phyloP scores from a whole-genome alignment of 2,888 invertebrate species.

The Aspidapion aeneum region DNA sequence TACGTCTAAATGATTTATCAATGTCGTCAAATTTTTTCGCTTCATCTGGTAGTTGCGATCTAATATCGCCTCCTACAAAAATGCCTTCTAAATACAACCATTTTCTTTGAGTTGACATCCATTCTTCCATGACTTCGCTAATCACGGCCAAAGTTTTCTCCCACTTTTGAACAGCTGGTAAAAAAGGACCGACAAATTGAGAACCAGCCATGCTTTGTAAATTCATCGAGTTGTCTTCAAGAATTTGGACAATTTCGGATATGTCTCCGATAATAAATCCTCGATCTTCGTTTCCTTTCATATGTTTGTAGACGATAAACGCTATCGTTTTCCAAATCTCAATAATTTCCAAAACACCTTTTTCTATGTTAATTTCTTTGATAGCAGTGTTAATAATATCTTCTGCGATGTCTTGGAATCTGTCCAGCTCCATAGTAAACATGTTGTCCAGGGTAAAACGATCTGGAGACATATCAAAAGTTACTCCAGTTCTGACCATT shows the following conservation, averaged over 20 bases:
- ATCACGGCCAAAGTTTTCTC: constrained; percentile 76
- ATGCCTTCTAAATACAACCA: constrained; percentile 93
- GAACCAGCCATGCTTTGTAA: constrained; percentile 89
- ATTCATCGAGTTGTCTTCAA: constrained; percentile 89
- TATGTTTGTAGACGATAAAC: constrained; percentile 64
- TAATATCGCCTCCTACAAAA: constrained; percentile 86
- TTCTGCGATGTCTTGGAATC: constrained; percentile 80
- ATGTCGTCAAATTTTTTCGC: constrained; percentile 89
- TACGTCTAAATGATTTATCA: constrained; percentile 74
- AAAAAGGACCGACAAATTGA: constrained; percentile 87
- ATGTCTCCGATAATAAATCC: constrained; percentile 75
- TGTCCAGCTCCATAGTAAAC: constrained; percentile 88
- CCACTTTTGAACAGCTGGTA: constrained; percentile 79
- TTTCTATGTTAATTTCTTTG: constrained; percentile 89
- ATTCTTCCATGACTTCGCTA: constrained; percentile 83
- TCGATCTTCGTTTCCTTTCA: constrained; percentile 72
- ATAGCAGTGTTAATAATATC: constrained; percentile 85
- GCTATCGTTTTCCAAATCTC: constrained; percentile 66
- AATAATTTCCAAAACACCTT: constrained; percentile 78
- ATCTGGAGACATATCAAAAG: constrained; percentile 82
- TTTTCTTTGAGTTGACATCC: constrained; percentile 82
- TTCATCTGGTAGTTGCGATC: constrained; percentile 82
- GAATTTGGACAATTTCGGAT: constrained; percentile 74
- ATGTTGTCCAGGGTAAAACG: constrained; percentile 85
- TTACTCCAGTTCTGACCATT: constrained; percentile 75